phyloP scores from a whole-genome alignment of 2,113 vertebrate species.

The Varanus komodoensis region DNA sequence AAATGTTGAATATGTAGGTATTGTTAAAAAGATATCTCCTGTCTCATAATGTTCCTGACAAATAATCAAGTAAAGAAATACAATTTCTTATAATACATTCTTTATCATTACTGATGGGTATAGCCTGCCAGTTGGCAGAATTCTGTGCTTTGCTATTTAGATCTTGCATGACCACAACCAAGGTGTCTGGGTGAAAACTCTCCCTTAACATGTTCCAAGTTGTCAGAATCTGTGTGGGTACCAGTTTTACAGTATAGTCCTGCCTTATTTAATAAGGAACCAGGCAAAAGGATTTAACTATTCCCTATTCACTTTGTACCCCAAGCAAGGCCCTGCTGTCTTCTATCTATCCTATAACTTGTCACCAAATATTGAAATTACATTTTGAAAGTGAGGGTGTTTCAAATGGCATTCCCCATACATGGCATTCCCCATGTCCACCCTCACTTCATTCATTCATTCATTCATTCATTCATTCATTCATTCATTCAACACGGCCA shows the following conservation, averaged over 20 bases:
- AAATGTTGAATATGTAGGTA: background rate
- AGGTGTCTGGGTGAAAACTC: background rate
- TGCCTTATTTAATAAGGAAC: background rate
- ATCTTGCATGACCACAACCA: conserved; percentile 7
- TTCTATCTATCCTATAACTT: background rate
- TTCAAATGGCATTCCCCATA: no score
- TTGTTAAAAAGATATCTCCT: background rate
- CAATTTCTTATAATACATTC: background rate
- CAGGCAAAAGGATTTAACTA: background rate
- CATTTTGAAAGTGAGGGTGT: background rate
- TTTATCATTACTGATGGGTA: background rate
- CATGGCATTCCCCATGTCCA: background rate
- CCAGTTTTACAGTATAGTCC: background rate
- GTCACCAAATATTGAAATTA: background rate
- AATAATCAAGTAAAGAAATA: background rate
- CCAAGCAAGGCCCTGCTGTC: background rate
- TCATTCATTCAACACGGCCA: no score
- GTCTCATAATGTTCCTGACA: background rate
- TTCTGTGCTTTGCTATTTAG: background rate
- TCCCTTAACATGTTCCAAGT: background rate
- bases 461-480: no score
- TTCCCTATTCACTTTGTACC: no score
- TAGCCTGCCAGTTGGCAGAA: background rate
- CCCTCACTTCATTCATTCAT: no score
- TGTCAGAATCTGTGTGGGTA: background rate